phyloP scores from a whole-genome alignment of 2,888 invertebrate species.

The Cheilosia grossa region DNA sequence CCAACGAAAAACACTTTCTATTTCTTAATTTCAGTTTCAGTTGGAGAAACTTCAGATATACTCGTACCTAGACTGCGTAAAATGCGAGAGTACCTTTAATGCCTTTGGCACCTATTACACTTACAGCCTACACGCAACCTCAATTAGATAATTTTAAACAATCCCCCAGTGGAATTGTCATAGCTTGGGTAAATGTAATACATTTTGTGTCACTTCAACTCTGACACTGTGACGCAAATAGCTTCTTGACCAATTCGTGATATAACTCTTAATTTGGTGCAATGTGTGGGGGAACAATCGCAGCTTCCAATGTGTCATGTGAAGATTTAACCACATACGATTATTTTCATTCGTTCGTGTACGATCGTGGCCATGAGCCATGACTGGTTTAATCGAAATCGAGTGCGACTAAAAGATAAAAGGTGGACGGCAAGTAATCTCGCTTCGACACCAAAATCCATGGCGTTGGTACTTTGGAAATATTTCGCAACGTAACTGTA shows the following conservation, averaged over 20 bases:
- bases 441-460: slow-evolving; percentile 24
- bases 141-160: slow-evolving; percentile 22
- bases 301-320: slow-evolving; percentile 45
- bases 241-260: slow-evolving; percentile 56
- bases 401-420: slow-evolving; percentile 42
- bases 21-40: not conserved
- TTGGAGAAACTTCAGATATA: not conserved
- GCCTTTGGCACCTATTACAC: slow-evolving; percentile 17
- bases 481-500: slow-evolving; percentile 25
- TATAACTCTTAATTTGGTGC: slow-evolving; percentile 32
- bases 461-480: slow-evolving; percentile 7
- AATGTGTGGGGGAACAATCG: slow-evolving; percentile 21
- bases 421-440: slow-evolving; percentile 33
- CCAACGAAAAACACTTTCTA: slow-evolving; percentile 26
- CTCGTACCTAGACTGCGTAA: not conserved
- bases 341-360: slow-evolving; percentile 32
- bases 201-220: slow-evolving; percentile 53
- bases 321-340: slow-evolving; percentile 23
- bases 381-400: slow-evolving; percentile 43
- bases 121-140: slow-evolving; percentile 37
- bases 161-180: slow-evolving; percentile 10
- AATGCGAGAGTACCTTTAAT: not conserved
- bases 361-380: slow-evolving; percentile 28
- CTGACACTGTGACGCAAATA: slow-evolving; percentile 42
- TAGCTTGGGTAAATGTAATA: slow-evolving; percentile 18